Percentiles rank a stretch among this genome's conserved stretches.
phyloP scores from a whole-genome alignment of 2,888 invertebrate genomes.

The Ceratothoa steindachneri region DNA sequence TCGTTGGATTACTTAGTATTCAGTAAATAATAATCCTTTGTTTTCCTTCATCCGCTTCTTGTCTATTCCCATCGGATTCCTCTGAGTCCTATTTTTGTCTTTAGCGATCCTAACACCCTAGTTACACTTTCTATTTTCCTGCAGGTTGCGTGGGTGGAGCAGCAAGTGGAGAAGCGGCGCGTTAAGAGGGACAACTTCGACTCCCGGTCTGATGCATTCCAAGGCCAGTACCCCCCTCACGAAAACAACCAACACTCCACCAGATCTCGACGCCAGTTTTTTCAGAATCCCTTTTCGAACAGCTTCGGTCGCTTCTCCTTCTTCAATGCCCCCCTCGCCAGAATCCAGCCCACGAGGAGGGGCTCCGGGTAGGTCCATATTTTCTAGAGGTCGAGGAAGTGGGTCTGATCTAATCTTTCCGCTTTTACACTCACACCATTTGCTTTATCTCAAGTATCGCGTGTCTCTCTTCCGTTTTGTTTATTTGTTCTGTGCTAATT shows the following conservation, averaged over 20 bases:
- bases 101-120: too few relatives aligned
- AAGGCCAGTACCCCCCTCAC: background rate
- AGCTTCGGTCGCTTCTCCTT: slow-evolving; percentile 31
- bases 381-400: background rate
- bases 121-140: too few relatives aligned
- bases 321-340: slow-evolving; percentile 15
- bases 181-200: slow-evolving; percentile 69
- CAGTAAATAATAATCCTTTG: too few relatives aligned
- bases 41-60: too few relatives aligned
- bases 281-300: slow-evolving; percentile 8
- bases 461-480: background rate
- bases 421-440: background rate
- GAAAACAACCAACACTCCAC: background rate
- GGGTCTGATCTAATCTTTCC: background rate
- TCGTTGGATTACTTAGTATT: too few relatives aligned
- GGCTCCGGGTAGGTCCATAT: slow-evolving; percentile 28
- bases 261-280: slow-evolving; percentile 27
- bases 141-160: slow-evolving; percentile 89
- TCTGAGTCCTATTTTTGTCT: too few relatives aligned
- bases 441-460: background rate
- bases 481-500: too few relatives aligned
- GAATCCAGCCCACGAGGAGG: slow-evolving; percentile 20
- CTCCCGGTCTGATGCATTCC: background rate
- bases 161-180: slow-evolving; percentile 82
- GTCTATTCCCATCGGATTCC: too few relatives aligned